phyloP scores from a whole-genome alignment of 1,140 invertebrate genomes.

The Aphelinus atriplicis region DNA sequence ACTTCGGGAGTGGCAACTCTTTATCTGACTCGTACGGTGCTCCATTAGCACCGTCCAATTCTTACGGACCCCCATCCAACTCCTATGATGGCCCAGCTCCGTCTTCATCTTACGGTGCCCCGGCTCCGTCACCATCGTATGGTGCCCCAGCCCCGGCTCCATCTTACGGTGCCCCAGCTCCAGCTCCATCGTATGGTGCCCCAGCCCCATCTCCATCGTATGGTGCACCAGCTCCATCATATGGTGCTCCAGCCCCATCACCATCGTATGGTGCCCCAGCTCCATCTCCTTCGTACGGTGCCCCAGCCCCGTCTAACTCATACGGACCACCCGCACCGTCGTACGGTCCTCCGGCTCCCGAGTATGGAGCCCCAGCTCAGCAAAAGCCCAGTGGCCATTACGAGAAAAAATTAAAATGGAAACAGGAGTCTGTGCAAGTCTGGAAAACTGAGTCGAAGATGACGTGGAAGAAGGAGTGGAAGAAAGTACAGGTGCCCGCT shows the following conservation, averaged over 20 bases:
- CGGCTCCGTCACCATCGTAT: constrained; percentile 41
- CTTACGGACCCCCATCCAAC: constrained; percentile 29
- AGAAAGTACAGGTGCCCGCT: constrained; percentile 60
- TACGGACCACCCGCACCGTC: constrained; percentile 39
- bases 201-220: constrained; percentile 35
- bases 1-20: background rate
- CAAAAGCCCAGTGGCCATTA: constrained; percentile 73
- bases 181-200: background rate
- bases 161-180: constrained; percentile 38
- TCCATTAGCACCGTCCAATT: constrained; percentile 19
- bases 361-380: constrained; percentile 40
- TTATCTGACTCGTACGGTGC: constrained; percentile 38
- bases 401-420: constrained; percentile 62
- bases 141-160: constrained; percentile 46
- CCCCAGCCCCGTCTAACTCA: background rate
- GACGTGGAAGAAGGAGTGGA: constrained; percentile 64
- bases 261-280: constrained; percentile 47
- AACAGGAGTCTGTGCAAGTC: constrained; percentile 64
- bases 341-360: constrained; percentile 51
- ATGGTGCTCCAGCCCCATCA: constrained; percentile 37
- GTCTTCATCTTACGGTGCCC: background rate
- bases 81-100: constrained; percentile 45
- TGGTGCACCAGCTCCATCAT: constrained; percentile 34
- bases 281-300: constrained; percentile 19
- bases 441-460: constrained; percentile 64